These are phyloP conservation scores for Tenodera sinensis DNA, from an alignment of 2,888 invertebrate species.

Conservation along the genomic window DNA sequence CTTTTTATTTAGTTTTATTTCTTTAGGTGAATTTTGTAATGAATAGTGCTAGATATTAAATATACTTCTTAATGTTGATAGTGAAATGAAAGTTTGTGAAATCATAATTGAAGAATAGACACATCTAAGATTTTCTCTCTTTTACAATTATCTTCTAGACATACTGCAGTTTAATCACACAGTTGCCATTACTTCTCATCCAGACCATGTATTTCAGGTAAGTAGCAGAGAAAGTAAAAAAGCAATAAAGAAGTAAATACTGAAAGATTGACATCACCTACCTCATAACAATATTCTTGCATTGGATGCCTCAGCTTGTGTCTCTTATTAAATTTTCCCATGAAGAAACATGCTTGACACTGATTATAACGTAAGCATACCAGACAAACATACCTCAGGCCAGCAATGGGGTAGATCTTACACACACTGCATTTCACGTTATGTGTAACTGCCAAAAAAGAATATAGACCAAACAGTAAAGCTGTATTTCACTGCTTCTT, in stretches of 20 bases:
- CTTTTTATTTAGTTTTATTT: too few relatives aligned
- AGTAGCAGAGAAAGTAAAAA: background rate
- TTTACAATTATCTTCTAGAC: too few relatives aligned
- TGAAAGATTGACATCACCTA: constrained; percentile 19
- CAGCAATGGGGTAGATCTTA: constrained; percentile 55
- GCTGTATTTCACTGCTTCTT: too few relatives aligned
- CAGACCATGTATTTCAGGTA: too few relatives aligned
- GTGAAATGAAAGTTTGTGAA: too few relatives aligned
- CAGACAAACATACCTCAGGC: constrained; percentile 61
- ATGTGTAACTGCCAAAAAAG: constrained; percentile 50
- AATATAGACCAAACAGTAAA: background rate
- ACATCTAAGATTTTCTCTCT: too few relatives aligned
- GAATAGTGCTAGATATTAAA: too few relatives aligned
- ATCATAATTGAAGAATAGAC: too few relatives aligned
- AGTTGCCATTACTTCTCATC: too few relatives aligned
- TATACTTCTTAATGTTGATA: too few relatives aligned
- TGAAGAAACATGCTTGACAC: constrained; percentile 66
- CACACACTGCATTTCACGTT: constrained; percentile 59
- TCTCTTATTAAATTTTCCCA: constrained; percentile 54
- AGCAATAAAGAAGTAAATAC: background rate
- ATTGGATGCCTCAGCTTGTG: constrained; percentile 65
- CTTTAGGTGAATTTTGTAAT: too few relatives aligned
- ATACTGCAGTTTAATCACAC: too few relatives aligned
- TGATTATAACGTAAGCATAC: constrained; percentile 62
- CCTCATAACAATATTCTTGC: constrained; percentile 50